A percentile compares a stretch with the other conserved stretches of the same genome.
These are phyloP conservation scores for Hirtodrosophila confusa DNA, from an alignment of 2,888 invertebrate species.

Conservation along the genomic window DNA sequence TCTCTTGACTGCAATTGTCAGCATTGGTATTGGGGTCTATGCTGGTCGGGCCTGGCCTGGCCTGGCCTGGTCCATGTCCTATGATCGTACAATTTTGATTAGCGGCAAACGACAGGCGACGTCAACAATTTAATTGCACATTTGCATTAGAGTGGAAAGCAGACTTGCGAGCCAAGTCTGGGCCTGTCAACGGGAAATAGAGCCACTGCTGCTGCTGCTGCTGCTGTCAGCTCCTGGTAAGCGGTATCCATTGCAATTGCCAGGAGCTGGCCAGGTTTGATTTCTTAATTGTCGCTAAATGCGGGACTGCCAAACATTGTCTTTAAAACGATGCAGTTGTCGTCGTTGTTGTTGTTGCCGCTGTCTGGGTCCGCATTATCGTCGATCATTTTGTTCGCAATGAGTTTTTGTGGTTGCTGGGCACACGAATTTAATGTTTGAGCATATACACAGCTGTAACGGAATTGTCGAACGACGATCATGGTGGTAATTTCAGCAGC, in stretches of 20 bases:
- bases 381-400: slow-evolving; percentile 73
- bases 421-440: slow-evolving; percentile 74
- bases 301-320: slow-evolving; percentile 71
- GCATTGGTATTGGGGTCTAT: background rate
- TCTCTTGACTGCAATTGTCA: slow-evolving; percentile 43
- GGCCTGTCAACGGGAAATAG: slow-evolving; percentile 53
- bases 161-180: slow-evolving; percentile 34
- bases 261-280: slow-evolving; percentile 64
- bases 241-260: slow-evolving; percentile 66
- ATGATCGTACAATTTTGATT: slow-evolving; percentile 78
- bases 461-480: slow-evolving; percentile 62
- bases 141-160: slow-evolving; percentile 77
- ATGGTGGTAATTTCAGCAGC: slow-evolving; percentile 74
- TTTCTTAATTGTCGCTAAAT: slow-evolving; percentile 81
- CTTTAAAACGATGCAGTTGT: slow-evolving; percentile 33
- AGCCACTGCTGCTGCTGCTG: slow-evolving; percentile 23
- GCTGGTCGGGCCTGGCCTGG: slow-evolving; percentile 8
- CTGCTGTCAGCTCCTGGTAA: slow-evolving; percentile 55
- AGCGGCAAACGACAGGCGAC: slow-evolving; percentile 67
- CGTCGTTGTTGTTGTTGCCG: slow-evolving; percentile 16
- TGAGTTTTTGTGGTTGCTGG: slow-evolving; percentile 72
- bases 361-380: slow-evolving; percentile 62
- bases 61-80: slow-evolving; percentile 54
- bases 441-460: slow-evolving; percentile 50
- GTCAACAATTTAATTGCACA: slow-evolving; percentile 79